Evolutionary conservation across 2,888 invertebrate genomes (phyloP), one percentile per base, ranked within the genome.

Genomic region (Dryocosmus kuriphilus): DNA sequence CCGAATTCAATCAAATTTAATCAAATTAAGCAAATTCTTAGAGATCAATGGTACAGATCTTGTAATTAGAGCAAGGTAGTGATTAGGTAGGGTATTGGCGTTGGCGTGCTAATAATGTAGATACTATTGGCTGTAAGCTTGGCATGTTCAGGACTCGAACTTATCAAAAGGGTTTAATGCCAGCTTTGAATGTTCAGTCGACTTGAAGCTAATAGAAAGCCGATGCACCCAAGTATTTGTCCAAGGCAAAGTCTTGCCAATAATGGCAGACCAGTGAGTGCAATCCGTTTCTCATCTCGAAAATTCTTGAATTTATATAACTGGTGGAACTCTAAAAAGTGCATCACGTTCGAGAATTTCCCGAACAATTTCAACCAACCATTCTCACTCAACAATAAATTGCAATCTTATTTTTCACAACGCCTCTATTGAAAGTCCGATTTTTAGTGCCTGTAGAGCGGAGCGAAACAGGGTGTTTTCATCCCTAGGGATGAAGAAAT

Each of bases 181-280:
- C 51, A 51, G 51, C 51, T 51, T 51, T n/a, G 51, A 9, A 51
- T 51, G 51, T 51, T 51, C 51, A 51, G 51, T 51, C 51, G n/a
- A n/a, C 51, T 51, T n/a, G 51, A 51, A 51, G 51, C 51, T 51
- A 51, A 51, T n/a, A 51, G 51, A 51, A 51, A 51, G n/a, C n/a
- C 51, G 51, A 51, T 51, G n/a, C 51, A 16, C n/a, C 51, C n/a
- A 9, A 51, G 51, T n/a, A 51, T 51, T 51, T n/a, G 51, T 2
- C n/a, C n/a, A 51, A n/a, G n/a, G 51, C 51, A 51, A 51, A 51
- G 51, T 51, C 51, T 51, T n/a, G n/a, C 51, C 51, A 51, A 51
- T 51, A 51, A 41, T 41, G 16, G 16, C 41, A 16, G 41, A 41
- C 41, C 4, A 41, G 38, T 38, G 16, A 51, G n/a, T 51, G n/a